These are phyloP conservation scores for Callospermophilus lateralis DNA, from an alignment of 2,113 vertebrate species.

Conservation along the genomic window DNA sequence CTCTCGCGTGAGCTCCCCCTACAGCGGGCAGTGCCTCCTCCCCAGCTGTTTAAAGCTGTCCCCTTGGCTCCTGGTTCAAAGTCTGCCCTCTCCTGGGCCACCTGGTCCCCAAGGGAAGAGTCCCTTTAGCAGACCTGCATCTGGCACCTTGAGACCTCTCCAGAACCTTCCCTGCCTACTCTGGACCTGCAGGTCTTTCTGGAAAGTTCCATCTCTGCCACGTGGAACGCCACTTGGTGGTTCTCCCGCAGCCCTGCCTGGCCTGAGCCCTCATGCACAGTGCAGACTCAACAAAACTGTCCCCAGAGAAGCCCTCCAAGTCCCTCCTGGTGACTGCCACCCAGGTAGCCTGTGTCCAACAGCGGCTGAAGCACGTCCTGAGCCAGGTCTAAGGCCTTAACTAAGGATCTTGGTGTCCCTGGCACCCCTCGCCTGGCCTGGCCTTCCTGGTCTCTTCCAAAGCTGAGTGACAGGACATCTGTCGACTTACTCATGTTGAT, in stretches of 20 bases:
- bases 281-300: not conserved
- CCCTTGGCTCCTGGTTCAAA: not conserved
- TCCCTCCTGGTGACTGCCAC: accelerated
- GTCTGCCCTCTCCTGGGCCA: not conserved
- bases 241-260: not conserved
- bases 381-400: not conserved
- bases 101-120: not conserved
- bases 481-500: not conserved
- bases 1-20: not conserved
- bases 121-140: not conserved
- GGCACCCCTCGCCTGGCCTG: not conserved
- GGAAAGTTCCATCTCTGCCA: not conserved
- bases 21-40: not conserved
- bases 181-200: not conserved
- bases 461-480: not conserved
- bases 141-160: not conserved
- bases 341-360: not conserved
- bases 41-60: not conserved
- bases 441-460: not conserved
- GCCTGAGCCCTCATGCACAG: too few species aligned
- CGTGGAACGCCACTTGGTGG: accelerated
- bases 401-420: not conserved
- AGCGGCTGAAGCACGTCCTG: too few species aligned
- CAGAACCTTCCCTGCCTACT: not conserved
- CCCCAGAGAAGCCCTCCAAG: not conserved